phyloP scores from a whole-genome alignment of 2,888 invertebrate genomes.

The Pachliopta kotzebuea region DNA sequence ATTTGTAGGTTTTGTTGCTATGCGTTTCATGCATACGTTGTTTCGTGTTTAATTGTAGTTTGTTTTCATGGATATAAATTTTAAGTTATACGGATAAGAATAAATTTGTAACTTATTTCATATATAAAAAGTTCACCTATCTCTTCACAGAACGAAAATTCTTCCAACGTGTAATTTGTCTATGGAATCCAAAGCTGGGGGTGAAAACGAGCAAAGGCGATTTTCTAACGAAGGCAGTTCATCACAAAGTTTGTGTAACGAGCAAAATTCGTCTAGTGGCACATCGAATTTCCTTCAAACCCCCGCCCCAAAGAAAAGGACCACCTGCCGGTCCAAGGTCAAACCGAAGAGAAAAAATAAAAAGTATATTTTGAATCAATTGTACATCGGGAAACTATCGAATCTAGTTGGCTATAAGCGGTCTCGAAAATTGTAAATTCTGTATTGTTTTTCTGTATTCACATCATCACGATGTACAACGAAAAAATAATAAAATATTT shows the following conservation, averaged over 20 bases:
- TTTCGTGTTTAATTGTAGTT: no score
- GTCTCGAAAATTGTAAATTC: background rate
- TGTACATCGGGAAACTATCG: slow-evolving; percentile 13
- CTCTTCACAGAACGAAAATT: background rate
- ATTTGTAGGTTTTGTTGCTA: no score
- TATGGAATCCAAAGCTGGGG: background rate
- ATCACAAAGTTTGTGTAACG: background rate
- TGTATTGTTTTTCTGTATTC: background rate
- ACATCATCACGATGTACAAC: background rate
- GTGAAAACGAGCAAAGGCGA: background rate
- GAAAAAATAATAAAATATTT: background rate
- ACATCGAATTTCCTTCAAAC: background rate
- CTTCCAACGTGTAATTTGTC: background rate
- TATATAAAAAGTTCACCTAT: no score
- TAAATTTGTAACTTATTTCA: no score
- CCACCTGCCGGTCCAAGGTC: background rate
- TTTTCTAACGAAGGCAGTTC: background rate
- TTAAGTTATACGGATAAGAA: no score
- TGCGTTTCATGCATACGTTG: no score
- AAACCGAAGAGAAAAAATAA: background rate
- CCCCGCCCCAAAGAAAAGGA: background rate
- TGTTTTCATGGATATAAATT: no score
- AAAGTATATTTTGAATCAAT: background rate
- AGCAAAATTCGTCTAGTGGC: background rate
- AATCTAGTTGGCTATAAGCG: slow-evolving; percentile 5